Percentiles rank a stretch among this genome's conserved stretches.
phyloP scores from a whole-genome alignment of 2,888 invertebrate genomes.

The Papilio protenor region DNA sequence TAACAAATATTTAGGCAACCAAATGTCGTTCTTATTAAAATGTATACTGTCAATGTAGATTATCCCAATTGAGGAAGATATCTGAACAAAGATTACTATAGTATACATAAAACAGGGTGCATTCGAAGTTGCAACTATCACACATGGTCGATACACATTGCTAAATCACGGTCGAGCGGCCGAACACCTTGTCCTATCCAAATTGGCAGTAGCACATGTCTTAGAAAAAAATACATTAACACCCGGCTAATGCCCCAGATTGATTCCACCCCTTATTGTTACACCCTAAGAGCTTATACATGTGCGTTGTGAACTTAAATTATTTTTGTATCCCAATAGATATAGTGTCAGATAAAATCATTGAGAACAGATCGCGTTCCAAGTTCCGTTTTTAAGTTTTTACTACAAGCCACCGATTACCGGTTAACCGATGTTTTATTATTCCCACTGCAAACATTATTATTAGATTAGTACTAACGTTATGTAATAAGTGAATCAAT shows the following conservation, averaged over 20 bases:
- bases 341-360: neutral
- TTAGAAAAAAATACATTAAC: conserved; percentile 77
- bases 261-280: conserved; percentile 53
- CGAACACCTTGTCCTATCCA: conserved; percentile 68
- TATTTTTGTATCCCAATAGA: neutral
- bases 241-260: conserved; percentile 74
- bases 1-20: neutral
- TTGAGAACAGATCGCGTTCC: neutral
- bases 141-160: conserved; percentile 46
- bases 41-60: neutral
- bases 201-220: conserved; percentile 82
- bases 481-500: neutral
- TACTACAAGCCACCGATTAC: neutral
- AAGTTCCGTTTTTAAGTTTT: neutral
- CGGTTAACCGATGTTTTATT: neutral
- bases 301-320: conserved; percentile 26
- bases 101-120: neutral
- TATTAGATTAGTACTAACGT: neutral
- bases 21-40: neutral
- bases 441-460: neutral
- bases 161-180: conserved; percentile 49
- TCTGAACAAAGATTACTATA: neutral
- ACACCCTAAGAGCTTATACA: conserved; percentile 34
- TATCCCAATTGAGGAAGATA: neutral
- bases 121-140: conserved; percentile 17